Percentiles rank a stretch among this genome's conserved stretches.
Evolutionary conservation across 2,113 vertebrate genomes (phyloP).

Genomic region (Ondatra zibethicus): DNA sequence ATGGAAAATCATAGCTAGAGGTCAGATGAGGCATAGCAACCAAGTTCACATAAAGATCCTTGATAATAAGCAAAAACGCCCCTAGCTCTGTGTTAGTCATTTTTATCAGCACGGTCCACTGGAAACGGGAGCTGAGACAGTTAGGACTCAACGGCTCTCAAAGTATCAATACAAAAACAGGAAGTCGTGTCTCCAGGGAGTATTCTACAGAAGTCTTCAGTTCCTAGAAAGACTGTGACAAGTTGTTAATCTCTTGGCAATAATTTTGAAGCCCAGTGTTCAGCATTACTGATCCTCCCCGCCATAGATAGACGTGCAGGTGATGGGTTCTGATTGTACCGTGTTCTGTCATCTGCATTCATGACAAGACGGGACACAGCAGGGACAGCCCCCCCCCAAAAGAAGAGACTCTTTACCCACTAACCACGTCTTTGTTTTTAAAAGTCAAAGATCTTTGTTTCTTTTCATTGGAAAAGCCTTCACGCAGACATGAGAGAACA

Average conservation of each 20-base stretch:
- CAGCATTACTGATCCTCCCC: background rate
- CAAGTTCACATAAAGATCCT: background rate
- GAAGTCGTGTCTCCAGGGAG: background rate
- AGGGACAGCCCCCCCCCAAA: background rate
- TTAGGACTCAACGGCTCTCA: background rate
- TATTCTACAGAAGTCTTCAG: background rate
- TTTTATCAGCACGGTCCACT: background rate
- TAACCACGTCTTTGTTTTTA: background rate
- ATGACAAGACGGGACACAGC: background rate
- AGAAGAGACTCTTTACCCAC: background rate
- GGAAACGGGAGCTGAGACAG: background rate
- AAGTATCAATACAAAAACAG: slow-evolving; percentile 7
- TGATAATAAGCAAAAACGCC: background rate
- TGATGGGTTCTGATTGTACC: background rate
- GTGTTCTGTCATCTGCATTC: background rate
- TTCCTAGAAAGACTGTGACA: slow-evolving; percentile 19
- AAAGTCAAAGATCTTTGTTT: background rate
- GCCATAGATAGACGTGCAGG: background rate
- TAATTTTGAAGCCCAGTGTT: slow-evolving; percentile 32
- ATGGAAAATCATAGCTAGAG: background rate
- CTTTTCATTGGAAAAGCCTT: slow-evolving; percentile 42
- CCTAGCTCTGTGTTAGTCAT: background rate
- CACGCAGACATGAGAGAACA: background rate
- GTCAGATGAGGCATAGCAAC: background rate
- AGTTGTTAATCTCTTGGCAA: slow-evolving; percentile 12